Evolutionary conservation across 2,888 invertebrate species (phyloP).

Genomic region (Limnephilus rhombicus): DNA sequence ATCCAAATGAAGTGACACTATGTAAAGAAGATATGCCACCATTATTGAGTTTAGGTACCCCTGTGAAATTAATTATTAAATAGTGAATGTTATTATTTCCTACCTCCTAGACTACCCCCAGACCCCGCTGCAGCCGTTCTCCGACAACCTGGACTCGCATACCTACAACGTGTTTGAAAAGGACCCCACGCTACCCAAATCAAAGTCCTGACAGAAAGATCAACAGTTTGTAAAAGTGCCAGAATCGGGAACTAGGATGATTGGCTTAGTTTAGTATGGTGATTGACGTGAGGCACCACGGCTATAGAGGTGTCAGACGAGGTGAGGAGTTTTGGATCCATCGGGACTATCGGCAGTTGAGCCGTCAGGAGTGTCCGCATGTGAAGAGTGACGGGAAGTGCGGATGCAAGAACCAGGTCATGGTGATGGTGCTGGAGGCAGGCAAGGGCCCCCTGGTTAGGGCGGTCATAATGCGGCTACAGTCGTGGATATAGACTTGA

Average conservation of each 20-base stretch:
- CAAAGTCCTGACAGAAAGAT: neutral
- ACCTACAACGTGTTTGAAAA: conserved; percentile 99
- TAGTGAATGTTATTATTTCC: neutral
- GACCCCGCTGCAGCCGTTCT: conserved; percentile 93
- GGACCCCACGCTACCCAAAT: conserved; percentile 80
- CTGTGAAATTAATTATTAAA: neutral
- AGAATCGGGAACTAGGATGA: neutral
- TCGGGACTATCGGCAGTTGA: conserved; percentile 13
- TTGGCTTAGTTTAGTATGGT: neutral
- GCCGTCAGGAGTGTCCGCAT: conserved; percentile 26
- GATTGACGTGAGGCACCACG: conserved; percentile 4
- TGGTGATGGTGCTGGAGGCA: conserved; percentile 94
- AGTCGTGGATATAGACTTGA: conserved; percentile 75
- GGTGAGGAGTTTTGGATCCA: neutral
- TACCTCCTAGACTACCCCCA: conserved; percentile 86
- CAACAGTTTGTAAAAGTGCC: neutral
- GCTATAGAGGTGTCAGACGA: conserved; percentile 6
- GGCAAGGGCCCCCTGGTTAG: conserved; percentile 97
- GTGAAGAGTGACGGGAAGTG: conserved; percentile 68
- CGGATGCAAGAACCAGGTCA: conserved; percentile 69
- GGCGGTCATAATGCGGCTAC: conserved; percentile 89
- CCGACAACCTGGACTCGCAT: conserved; percentile 96
- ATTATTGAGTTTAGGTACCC: no score
- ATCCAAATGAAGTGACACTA: no score
- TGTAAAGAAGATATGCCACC: no score